phyloP scores from a whole-genome alignment of 2,888 invertebrate species.

The Tribolium freemani region DNA sequence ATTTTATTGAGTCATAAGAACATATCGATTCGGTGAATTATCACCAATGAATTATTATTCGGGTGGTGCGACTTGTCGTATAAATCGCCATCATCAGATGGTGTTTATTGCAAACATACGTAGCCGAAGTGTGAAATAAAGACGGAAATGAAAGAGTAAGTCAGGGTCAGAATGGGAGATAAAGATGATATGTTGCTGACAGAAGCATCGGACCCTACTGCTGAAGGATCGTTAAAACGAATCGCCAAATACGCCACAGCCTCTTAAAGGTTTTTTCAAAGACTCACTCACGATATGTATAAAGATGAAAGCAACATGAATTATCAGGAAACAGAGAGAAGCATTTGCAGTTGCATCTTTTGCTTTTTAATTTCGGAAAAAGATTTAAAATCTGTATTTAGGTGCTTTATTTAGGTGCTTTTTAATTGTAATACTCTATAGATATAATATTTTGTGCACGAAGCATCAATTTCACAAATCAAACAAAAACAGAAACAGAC shows the following conservation, averaged over 20 bases:
- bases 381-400: no score
- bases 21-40: slow-evolving; percentile 3
- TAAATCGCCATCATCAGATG: slow-evolving; percentile 37
- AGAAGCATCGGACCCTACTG: slow-evolving; percentile 39
- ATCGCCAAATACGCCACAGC: slow-evolving; percentile 20
- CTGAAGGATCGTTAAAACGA: slow-evolving; percentile 31
- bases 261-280: background rate
- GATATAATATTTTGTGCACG: no score
- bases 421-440: no score
- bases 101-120: slow-evolving; percentile 40
- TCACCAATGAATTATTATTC: slow-evolving; percentile 20
- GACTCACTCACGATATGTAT: no score
- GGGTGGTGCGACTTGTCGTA: slow-evolving; percentile 3
- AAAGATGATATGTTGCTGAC: slow-evolving; percentile 48
- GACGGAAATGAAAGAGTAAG: slow-evolving; percentile 47
- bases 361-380: no score
- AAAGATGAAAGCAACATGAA: no score
- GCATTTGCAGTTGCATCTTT: no score
- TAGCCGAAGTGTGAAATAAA: slow-evolving; percentile 48
- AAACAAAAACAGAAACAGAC: no score
- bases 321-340: no score
- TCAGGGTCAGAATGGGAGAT: slow-evolving; percentile 46
- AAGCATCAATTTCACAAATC: no score
- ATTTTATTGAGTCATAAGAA: background rate
- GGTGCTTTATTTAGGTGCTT: no score